These are phyloP conservation scores for Petromus typicus DNA, from an alignment of 2,113 vertebrate genomes.

Conservation along the genomic window DNA sequence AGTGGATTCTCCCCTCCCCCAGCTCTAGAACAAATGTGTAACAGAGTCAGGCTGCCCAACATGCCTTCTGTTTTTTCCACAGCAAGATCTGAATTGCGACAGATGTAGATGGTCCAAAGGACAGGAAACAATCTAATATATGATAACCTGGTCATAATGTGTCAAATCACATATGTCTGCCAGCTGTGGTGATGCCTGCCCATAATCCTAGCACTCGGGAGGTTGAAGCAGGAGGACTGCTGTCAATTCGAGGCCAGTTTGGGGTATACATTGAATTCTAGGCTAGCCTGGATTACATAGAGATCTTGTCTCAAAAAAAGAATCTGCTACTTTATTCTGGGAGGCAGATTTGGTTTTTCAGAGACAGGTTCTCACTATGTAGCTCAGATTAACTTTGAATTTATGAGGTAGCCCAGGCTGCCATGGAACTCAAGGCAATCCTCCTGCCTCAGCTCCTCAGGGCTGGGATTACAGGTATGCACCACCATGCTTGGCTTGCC, in stretches of 20 bases:
- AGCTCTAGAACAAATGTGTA: background rate
- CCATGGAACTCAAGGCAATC: background rate
- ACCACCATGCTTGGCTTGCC: background rate
- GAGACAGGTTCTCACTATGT: background rate
- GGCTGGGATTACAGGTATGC: background rate
- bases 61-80: background rate
- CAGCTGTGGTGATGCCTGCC: background rate
- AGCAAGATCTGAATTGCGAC: background rate
- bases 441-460: background rate
- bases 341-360: background rate
- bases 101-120: background rate
- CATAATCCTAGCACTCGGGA: background rate
- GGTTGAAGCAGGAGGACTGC: background rate
- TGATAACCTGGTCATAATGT: background rate
- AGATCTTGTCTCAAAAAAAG: background rate
- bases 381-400: background rate
- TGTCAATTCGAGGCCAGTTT: background rate
- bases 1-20: background rate
- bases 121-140: background rate
- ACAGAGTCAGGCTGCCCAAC: background rate
- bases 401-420: background rate
- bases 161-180: background rate
- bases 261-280: background rate
- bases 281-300: no score
- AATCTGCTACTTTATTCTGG: background rate